These are phyloP conservation scores for Gymnocheta viridis DNA, from an alignment of 2,888 invertebrate species.

Conservation along the genomic window DNA sequence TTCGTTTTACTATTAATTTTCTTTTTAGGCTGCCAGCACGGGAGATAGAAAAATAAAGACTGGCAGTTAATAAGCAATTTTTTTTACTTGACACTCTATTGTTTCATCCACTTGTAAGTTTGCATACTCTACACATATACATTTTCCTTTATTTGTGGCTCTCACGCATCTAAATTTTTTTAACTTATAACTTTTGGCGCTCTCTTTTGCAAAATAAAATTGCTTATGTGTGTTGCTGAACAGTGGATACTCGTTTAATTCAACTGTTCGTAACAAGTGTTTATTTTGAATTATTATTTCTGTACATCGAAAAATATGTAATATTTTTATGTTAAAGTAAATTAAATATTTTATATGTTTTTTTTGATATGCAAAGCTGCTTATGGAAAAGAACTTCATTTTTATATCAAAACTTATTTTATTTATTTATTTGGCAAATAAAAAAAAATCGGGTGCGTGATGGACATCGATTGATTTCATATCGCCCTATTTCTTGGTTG, in stretches of 20 bases:
- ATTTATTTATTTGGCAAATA: too few species aligned
- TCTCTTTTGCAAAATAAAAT: slow-evolving; percentile 40
- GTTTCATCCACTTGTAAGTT: slow-evolving; percentile 60
- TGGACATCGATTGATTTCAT: too few species aligned
- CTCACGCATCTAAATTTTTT: slow-evolving; percentile 39
- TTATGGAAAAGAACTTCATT: too few species aligned
- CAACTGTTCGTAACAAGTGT: slow-evolving; percentile 7
- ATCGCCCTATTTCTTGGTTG: too few species aligned
- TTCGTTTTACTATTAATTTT: background rate
- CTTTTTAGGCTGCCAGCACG: slow-evolving; percentile 59
- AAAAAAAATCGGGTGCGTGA: too few species aligned
- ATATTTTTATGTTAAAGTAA: too few species aligned
- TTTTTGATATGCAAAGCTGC: too few species aligned
- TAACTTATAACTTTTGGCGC: background rate
- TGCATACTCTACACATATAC: slow-evolving; percentile 1
- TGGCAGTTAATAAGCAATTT: slow-evolving; percentile 59
- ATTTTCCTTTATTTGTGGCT: slow-evolving; percentile 35
- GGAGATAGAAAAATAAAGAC: slow-evolving; percentile 65
- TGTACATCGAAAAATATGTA: background rate
- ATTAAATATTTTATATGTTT: background rate
- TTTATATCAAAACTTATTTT: too few species aligned
- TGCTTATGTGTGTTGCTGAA: slow-evolving; percentile 8
- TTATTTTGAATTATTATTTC: background rate
- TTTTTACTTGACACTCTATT: slow-evolving; percentile 59
- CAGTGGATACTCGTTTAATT: slow-evolving; percentile 9